Base-by-base conservation (phyloP, 2,888 invertebrate genomes). In the Creontiades dilutus region DNA sequence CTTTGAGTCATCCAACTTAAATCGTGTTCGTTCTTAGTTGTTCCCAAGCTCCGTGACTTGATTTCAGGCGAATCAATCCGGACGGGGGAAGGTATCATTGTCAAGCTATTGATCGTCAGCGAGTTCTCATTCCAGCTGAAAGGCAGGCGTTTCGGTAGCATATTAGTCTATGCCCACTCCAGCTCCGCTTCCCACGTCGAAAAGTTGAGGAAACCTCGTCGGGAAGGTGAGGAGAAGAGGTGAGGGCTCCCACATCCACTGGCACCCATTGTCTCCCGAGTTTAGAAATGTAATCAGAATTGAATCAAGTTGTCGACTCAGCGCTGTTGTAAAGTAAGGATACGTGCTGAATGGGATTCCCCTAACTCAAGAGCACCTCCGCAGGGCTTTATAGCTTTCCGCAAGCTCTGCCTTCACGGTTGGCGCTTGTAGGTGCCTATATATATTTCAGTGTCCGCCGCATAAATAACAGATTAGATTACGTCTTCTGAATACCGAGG, bases 201-300 rank as follows among this genome's bases (percentile, higher is more conserved):
- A 47, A 78, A 19, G 37, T 78, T 78, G 78, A 16, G 11, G 19
- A 37, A 37, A 37, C 37, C 37, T 37, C 0, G 78, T n/a, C 28
- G n/a, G 37, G 16, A 16, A 19, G 2, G 47, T 47, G 37, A 78
- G 46, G 78, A 37, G 78, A 78, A 46, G 78, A 2, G 13, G n/a
- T n/a, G 27, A 37, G 13, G 16, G 13, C 27, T 28, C 76, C 78
- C 47, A n/a, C 78, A 47, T 37, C 37, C 37, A 37, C 37, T n/a
- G 7, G 37, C 37, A 3, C 23, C 78, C 46, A 78, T 78, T 78
- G 78, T 78, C 47, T 78, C 78, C 46, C 46, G 37, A 78, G 46
- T 78, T 46, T 78, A 47, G 47, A 47, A 78, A 78, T 47, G 78
- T 78, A 78, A 78, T 78, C 78, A 78, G 78, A 78, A 78, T 78